Base-by-base conservation (phyloP, 2,888 invertebrate species). In the Drosophila recens region DNA sequence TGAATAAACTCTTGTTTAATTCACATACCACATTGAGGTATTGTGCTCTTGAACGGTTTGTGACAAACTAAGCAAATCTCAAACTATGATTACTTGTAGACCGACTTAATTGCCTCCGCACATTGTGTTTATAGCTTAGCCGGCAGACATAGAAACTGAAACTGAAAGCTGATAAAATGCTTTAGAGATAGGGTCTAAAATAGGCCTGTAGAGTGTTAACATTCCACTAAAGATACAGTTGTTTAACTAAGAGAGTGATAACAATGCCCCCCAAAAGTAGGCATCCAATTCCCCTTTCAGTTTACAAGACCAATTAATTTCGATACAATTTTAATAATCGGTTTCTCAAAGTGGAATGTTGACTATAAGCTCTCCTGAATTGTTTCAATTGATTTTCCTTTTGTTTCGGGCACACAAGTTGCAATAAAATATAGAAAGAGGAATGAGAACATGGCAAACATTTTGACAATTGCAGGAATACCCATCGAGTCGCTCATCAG, bases 361-460 rank as follows among this genome's bases (percentile, higher is more conserved):
- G 30, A 15, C 42, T 43, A 43, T 20, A 43, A 20, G 3, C 11
- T 43, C 4, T 59, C 69, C 61, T 89, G 71, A 62, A 91, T 90
- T 2, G 66, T 66, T 43, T 90, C 89, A 20, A 90, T 83, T 51
- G 82, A 85, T 68, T 89, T 90, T 11, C 90, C 90, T 63, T 90
- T 90, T 0, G 91, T 91, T 79, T 91, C 91, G 0, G 91, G 91
- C 4, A 91, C 70, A 69, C 76, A 82, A 2, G 80, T 13, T 0
- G 79, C 59, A 8, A 90, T 70, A 54, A 90, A 91, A 3, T 82
- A 46, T 4, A 82, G 75, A 13, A 90, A 45, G 2, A 36, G 1
- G 3, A 43, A 34, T 0, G n/a, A 56, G 40, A 53, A 15, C 3
- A 15, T 13, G 0, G 53, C 53, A 1, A 42, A 54, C 40, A 54